These are phyloP conservation scores for Nowickia ferox DNA, from an alignment of 2,888 invertebrate genomes.

Conservation along the genomic window DNA sequence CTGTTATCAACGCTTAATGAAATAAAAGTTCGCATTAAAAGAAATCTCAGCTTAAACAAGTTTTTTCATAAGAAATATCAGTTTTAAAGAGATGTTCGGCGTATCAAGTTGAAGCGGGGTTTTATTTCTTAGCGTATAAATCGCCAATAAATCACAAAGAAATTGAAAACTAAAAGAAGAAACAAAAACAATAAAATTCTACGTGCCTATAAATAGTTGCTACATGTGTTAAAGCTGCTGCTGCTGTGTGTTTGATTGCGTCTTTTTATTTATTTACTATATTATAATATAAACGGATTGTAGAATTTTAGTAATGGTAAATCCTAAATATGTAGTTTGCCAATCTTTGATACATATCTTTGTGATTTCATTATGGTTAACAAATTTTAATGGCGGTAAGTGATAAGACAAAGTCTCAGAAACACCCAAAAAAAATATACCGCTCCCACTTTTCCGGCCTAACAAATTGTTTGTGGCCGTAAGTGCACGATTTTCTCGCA, in stretches of 20 bases:
- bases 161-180: slow-evolving; percentile 1
- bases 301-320: slow-evolving; percentile 41
- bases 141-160: slow-evolving; percentile 22
- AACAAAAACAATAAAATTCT: background rate
- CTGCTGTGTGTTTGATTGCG: background rate
- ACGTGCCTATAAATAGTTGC: background rate
- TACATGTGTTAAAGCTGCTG: slow-evolving; percentile 34
- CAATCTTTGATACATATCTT: slow-evolving; percentile 11
- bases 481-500: background rate
- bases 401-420: slow-evolving; percentile 21
- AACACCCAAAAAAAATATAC: background rate
- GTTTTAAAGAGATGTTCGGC: slow-evolving; percentile 41
- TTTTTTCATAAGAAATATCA: slow-evolving; percentile 16
- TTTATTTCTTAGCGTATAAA: background rate
- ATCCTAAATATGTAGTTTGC: slow-evolving; percentile 15
- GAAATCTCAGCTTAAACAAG: slow-evolving; percentile 34
- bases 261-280: background rate
- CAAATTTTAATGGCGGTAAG: slow-evolving; percentile 47
- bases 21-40: background rate
- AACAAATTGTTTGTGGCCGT: background rate
- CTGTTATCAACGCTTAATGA: slow-evolving; percentile 33
- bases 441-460: background rate
- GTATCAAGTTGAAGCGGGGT: slow-evolving; percentile 34
- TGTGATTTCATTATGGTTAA: slow-evolving; percentile 37
- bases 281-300: background rate